Evolutionary conservation across 2,113 vertebrate genomes (phyloP).

Genomic region (Zapus hudsonius): DNA sequence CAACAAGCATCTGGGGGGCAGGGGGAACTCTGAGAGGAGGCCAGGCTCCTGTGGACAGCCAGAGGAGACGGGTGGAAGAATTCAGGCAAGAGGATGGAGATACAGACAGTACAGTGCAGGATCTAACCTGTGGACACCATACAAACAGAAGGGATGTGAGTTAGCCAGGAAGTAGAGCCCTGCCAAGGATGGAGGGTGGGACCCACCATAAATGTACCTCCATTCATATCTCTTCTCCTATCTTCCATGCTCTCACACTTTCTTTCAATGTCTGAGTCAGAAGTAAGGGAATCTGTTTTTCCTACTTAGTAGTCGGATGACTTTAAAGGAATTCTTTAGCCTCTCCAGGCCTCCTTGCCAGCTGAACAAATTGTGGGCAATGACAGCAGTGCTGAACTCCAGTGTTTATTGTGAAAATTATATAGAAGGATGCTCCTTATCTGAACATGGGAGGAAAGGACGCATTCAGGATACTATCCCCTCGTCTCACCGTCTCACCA

Average conservation of each 20-base stretch:
- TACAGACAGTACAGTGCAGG: not conserved
- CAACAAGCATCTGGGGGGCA: not conserved
- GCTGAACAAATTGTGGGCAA: not conserved
- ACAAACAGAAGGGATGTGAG: not conserved
- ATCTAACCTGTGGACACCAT: accelerated
- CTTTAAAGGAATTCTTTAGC: not conserved
- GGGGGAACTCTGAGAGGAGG: not conserved
- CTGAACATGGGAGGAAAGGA: too few species aligned
- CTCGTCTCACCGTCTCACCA: not conserved
- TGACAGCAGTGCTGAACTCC: not conserved
- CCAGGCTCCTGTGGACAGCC: not conserved
- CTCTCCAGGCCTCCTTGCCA: not conserved
- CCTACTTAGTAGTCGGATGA: not conserved
- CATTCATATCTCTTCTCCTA: not conserved
- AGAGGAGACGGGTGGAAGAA: not conserved
- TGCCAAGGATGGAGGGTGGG: not conserved
- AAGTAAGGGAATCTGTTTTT: not conserved
- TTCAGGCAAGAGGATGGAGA: not conserved
- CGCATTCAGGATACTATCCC: accelerated
- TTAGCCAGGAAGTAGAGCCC: not conserved
- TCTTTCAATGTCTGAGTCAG: not conserved
- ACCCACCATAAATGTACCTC: not conserved
- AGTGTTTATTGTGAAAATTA: not conserved
- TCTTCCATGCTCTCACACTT: not conserved
- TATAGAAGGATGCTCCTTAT: too few species aligned